Evolutionary conservation across 2,888 invertebrate species (phyloP), one percentile per base, ranked within the genome.

Genomic region (Lydus trimaculatus): DNA sequence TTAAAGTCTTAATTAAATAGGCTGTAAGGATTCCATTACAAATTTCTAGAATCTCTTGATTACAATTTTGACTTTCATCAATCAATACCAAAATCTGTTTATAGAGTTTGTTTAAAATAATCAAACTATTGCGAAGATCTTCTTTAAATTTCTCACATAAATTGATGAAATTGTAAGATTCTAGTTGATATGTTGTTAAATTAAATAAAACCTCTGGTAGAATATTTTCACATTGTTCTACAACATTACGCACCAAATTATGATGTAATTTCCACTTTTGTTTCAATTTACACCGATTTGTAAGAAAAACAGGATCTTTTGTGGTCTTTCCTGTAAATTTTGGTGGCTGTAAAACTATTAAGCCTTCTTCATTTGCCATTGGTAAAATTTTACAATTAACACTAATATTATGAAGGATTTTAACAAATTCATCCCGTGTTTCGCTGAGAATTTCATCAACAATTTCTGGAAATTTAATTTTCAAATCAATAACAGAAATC

Each of bases 1-100:
- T 88, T 86, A 93, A 91, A 36, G 91, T 79, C 76, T 90, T 89
- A 75, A 91, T 89, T 75, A 94, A 88, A 82, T 91, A 90, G 76
- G 89, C 87, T 48, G 87, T 86, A 67, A 90, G 86, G 1, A 90
- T 80, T 31, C 85, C 86, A 31, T 83, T 83, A 33, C 78, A 79
- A 36, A 77, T 73, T 39, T 70, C 72, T 39, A 79, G 60, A 15
- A 60, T 56, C 33, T 62, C 43, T 43, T 17, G 52, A 48, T 75
- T 61, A 63, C 78, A 75, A 20, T 70, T 77, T 15, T 70, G 74
- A 63, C 79, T 78, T 28, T 70, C 66, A 60, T 78, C 76, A 2
- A 78, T 74, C 52, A 81, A 73, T 58, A 67, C 71, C 1, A 76
- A 69, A 13, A 81, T 66, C 68, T 58, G 73, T 39, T 73, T 75